These are phyloP conservation scores for Oceanodroma tethys DNA, from an alignment of 2,113 vertebrate genomes.

Conservation along the genomic window DNA sequence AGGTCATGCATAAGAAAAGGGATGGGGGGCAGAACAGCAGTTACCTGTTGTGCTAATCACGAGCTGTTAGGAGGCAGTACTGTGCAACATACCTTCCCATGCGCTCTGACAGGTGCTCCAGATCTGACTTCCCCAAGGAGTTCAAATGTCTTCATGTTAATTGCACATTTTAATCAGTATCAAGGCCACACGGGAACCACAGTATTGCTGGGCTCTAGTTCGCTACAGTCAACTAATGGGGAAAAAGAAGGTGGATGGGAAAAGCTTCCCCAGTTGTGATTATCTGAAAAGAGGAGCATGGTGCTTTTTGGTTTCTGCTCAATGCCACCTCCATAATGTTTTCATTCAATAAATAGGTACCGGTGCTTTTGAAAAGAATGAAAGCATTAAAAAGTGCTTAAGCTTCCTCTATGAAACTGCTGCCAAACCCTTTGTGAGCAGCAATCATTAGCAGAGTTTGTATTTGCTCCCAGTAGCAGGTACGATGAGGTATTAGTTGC, in stretches of 20 bases:
- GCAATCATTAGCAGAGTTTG: slow-evolving; percentile 19
- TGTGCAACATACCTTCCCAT: slow-evolving; percentile 15
- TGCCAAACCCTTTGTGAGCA: background rate
- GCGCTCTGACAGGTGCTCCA: slow-evolving; percentile 14
- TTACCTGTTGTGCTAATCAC: background rate
- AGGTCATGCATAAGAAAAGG: slow-evolving; percentile 21
- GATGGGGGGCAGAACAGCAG: background rate
- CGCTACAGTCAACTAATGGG: slow-evolving; percentile 43
- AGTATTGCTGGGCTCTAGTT: slow-evolving; percentile 54
- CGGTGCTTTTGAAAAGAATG: slow-evolving; percentile 35
- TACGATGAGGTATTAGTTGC: slow-evolving; percentile 54
- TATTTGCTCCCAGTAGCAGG: slow-evolving; percentile 39
- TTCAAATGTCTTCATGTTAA: background rate
- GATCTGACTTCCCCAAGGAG: slow-evolving; percentile 20
- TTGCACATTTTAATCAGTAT: slow-evolving; percentile 57
- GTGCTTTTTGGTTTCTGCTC: slow-evolving; percentile 51
- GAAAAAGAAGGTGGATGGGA: background rate
- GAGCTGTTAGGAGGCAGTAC: slow-evolving; percentile 38
- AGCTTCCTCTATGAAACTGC: slow-evolving; percentile 44
- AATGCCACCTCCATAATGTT: slow-evolving; percentile 23
- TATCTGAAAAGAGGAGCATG: slow-evolving; percentile 26
- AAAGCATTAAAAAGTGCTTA: slow-evolving; percentile 48
- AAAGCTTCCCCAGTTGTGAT: slow-evolving; percentile 32
- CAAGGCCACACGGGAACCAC: slow-evolving; percentile 49
- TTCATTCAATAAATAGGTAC: slow-evolving; percentile 61